phyloP scores from a whole-genome alignment of 2,113 vertebrate species.

The Desmodus rotundus region DNA sequence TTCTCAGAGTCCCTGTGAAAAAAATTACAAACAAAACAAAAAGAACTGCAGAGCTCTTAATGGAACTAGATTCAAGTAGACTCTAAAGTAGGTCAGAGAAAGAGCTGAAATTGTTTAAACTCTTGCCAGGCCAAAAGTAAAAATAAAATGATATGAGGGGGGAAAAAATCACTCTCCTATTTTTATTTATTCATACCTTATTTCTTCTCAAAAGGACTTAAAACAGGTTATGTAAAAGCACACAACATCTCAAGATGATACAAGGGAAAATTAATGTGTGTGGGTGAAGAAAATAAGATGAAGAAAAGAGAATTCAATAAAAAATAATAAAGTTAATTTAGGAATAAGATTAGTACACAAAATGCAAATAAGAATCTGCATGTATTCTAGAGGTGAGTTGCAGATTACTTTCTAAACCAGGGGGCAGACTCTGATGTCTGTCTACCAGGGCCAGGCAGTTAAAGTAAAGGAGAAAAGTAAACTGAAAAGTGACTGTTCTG shows the following conservation, averaged over 20 bases:
- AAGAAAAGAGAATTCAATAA: background rate
- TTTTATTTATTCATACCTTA: slow-evolving; percentile 6
- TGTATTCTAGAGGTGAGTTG: background rate
- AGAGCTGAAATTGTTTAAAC: slow-evolving; percentile 37
- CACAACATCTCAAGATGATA: background rate
- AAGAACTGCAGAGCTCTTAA: background rate
- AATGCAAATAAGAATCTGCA: background rate
- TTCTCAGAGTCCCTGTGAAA: background rate
- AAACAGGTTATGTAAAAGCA: background rate
- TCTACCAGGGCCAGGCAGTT: background rate
- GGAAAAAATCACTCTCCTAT: background rate
- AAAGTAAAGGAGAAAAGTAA: background rate
- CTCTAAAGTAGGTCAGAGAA: slow-evolving; percentile 46
- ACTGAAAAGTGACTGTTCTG: background rate
- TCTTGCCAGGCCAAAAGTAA: slow-evolving; percentile 36
- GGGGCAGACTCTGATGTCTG: background rate
- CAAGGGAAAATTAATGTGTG: background rate
- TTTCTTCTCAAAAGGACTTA: slow-evolving; percentile 18
- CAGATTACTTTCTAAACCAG: background rate
- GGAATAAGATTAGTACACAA: background rate
- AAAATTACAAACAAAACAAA: background rate
- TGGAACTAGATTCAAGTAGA: background rate
- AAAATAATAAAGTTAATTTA: background rate
- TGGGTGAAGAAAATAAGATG: background rate
- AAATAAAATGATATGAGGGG: background rate